Evolutionary conservation across 2,113 vertebrate genomes (phyloP).

Genomic region (Catharus minimus): DNA sequence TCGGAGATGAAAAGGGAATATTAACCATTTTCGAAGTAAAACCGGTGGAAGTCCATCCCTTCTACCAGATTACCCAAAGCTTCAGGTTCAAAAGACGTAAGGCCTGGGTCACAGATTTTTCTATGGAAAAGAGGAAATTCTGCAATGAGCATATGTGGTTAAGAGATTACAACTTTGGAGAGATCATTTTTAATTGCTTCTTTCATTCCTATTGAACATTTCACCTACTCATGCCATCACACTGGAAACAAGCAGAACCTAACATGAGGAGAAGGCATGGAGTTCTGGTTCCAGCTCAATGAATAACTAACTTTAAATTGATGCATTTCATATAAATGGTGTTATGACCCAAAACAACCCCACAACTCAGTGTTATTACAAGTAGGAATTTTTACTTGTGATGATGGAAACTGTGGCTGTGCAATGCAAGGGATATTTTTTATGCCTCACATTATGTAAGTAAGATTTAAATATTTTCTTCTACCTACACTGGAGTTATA

Average conservation of each 20-base stretch:
- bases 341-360: neutral
- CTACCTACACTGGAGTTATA: neutral
- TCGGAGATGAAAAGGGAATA: neutral
- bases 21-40: conserved; percentile 97
- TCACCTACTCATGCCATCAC: neutral
- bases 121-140: conserved; percentile 68
- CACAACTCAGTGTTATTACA: neutral
- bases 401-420: neutral
- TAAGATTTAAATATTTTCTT: neutral
- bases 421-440: neutral
- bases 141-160: neutral
- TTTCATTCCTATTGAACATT: neutral
- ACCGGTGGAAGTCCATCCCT: conserved; percentile 96
- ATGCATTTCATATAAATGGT: neutral
- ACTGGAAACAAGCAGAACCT: neutral
- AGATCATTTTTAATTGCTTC: neutral
- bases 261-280: neutral
- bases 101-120: conserved; percentile 96
- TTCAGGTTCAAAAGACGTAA: conserved; percentile 96
- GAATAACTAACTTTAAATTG: neutral
- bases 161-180: neutral
- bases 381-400: neutral
- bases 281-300: neutral
- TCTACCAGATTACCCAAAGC: conserved; percentile 96
- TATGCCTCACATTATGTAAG: neutral